Base-by-base conservation (phyloP, 2,113 vertebrate species). In the Antechinus flavipes region DNA sequence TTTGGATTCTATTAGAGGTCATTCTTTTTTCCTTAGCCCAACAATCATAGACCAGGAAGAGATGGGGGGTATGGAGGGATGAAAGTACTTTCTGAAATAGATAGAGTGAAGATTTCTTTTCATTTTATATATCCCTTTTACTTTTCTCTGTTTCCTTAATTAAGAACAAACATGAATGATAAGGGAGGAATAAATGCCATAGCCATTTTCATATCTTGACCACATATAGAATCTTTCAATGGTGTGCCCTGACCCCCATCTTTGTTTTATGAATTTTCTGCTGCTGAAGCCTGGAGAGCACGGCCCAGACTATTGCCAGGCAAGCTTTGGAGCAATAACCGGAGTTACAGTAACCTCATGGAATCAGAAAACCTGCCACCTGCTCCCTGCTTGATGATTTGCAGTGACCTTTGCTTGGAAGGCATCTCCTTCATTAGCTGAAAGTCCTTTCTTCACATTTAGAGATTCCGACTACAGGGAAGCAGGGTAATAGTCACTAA, bases 401-500 rank as follows among this genome's bases (percentile, higher is more conserved):
- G 50, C 92, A 96, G 92, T 97, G 94, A 94, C 94, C 90, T 97
- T 92, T 92, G 55, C 89, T 93, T 93, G 50, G 49, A 94, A 96
- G 91, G 12, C 46, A 93, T 95, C 96, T 68, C 49, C 55, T 95
- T 95, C 95, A 94, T 92, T 95, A 96, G 42, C 54, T 91, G 93
- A 93, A 95, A 91, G 91, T 92, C 46, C 93, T 91, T 58, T 47
- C n/a, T 94, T 96, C 90, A 50, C 56, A 90, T 93, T 96, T 93
- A 90, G 50, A 97, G 92, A 94, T 2, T 0, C 47, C 46, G 47
- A 5, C 92, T 95, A 92, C 91, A 93, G 95, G 76, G 58, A 95
- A 54, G 68, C 22, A 10, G 5, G 52, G 54, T 97, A 97, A 97
- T 96, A 91, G 76, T 96, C 93, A 76, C 94, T 96, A 96, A 97